phyloP scores from a whole-genome alignment of 2,797 vertebrate species.

The Bryconaethiops microstoma region DNA sequence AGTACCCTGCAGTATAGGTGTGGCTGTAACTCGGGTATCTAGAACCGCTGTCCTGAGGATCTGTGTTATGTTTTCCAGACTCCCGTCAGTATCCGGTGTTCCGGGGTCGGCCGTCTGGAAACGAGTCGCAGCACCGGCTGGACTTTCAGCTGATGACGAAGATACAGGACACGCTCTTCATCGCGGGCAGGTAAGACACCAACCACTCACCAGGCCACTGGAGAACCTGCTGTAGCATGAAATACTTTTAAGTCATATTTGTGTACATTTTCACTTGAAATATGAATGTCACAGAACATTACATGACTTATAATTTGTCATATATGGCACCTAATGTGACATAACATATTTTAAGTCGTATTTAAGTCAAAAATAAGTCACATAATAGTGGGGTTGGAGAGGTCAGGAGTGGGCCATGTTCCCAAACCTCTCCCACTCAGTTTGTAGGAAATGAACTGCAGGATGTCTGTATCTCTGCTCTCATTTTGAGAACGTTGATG shows the following conservation, averaged over 20 bases:
- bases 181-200: slow-evolving; percentile 92
- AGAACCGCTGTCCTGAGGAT: neutral
- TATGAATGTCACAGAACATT: too few relatives aligned
- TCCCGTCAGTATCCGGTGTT: slow-evolving; percentile 96
- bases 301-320: too few relatives aligned
- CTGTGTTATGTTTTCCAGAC: slow-evolving; percentile 80
- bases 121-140: slow-evolving; percentile 97
- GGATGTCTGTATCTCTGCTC: slow-evolving; percentile 51
- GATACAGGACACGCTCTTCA: slow-evolving; percentile 99
- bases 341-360: too few relatives aligned
- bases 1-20: neutral
- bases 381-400: too few relatives aligned
- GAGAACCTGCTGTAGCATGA: too few relatives aligned
- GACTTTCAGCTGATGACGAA: slow-evolving; percentile 99
- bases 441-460: neutral
- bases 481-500: slow-evolving; percentile 75
- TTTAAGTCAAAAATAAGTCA: too few relatives aligned
- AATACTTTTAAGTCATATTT: too few relatives aligned
- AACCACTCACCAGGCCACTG: too few relatives aligned
- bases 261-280: too few relatives aligned
- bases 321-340: too few relatives aligned
- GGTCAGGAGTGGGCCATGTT: neutral
- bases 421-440: neutral
- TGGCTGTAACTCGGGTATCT: too few relatives aligned
- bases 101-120: slow-evolving; percentile 97